Conservation (phyloP, 2,113 vertebrate genomes). For the zebrafish (Danio rerio) region DNA sequence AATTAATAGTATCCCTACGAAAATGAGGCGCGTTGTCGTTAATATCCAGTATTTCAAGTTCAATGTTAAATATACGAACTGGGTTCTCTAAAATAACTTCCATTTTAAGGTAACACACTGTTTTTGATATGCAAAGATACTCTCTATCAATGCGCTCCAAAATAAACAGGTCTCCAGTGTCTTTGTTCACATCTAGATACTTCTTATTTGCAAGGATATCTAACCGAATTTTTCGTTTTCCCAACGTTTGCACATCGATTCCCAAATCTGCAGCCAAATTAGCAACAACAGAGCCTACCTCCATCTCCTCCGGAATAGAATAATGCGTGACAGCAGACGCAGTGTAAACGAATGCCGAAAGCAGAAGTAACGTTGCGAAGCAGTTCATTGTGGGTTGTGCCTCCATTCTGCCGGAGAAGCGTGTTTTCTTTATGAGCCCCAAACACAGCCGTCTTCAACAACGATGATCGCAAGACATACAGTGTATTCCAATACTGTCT, state of each 20-base stretch:
- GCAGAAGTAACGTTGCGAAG: conserved; percentile 8
- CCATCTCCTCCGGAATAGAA: conserved; percentile 72
- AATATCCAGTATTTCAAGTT: conserved; percentile 58
- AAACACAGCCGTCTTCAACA: neutral
- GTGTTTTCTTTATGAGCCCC: neutral
- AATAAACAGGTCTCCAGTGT: conserved; percentile 51
- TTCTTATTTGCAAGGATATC: conserved; percentile 54
- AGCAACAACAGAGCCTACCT: conserved; percentile 74
- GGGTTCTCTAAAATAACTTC: conserved; percentile 51
- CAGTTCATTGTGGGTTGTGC: conserved; percentile 6
- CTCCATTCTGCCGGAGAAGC: neutral
- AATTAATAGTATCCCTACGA: conserved; percentile 34
- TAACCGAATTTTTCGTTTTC: conserved; percentile 57
- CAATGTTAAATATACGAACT: conserved; percentile 57
- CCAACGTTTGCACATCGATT: conserved; percentile 60
- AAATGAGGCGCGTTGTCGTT: conserved; percentile 61
- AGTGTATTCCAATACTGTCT: neutral
- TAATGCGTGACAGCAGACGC: conserved; percentile 58
- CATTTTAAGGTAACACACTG: conserved; percentile 50
- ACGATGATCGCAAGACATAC: neutral
- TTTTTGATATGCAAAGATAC: conserved; percentile 56
- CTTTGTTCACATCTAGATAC: conserved; percentile 69
- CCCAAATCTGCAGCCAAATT: conserved; percentile 76
- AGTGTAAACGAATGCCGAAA: neutral
- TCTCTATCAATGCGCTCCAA: conserved; percentile 58